phyloP scores from a whole-genome alignment of 2,113 vertebrate species.

The Tragelaphus strepsiceros region DNA sequence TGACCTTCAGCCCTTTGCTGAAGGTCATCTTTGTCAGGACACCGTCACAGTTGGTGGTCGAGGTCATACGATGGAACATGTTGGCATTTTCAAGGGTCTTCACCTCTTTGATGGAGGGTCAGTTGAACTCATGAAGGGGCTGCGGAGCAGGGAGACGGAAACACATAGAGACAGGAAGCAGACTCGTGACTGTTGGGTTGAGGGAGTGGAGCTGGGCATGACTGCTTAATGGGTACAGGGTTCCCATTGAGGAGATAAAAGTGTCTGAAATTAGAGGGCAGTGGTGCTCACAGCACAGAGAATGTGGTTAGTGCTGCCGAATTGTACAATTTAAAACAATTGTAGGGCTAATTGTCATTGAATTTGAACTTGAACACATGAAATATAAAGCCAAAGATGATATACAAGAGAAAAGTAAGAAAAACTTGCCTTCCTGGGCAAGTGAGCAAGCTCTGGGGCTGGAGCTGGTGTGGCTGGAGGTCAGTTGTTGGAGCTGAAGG shows the following conservation, averaged over 20 bases:
- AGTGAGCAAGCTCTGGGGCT: neutral
- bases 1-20: neutral
- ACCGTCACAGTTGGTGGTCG: neutral
- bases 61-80: neutral
- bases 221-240: neutral
- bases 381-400: neutral
- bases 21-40: neutral
- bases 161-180: neutral
- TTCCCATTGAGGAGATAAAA: neutral
- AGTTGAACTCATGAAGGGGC: neutral
- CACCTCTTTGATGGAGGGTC: neutral
- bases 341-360: neutral
- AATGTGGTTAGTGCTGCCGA: neutral
- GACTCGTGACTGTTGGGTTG: neutral
- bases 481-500: neutral
- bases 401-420: neutral
- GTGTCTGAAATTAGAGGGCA: neutral
- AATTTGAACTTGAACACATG: neutral
- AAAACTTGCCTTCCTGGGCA: neutral
- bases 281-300: neutral
- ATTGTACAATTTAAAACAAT: too few relatives aligned
- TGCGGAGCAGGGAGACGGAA: rapidly evolving
- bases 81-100: neutral
- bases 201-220: neutral
- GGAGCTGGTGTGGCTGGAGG: neutral